These are phyloP conservation scores for Polypedilum vanderplanki DNA, from an alignment of 1,140 invertebrate genomes.

Conservation along the genomic window DNA sequence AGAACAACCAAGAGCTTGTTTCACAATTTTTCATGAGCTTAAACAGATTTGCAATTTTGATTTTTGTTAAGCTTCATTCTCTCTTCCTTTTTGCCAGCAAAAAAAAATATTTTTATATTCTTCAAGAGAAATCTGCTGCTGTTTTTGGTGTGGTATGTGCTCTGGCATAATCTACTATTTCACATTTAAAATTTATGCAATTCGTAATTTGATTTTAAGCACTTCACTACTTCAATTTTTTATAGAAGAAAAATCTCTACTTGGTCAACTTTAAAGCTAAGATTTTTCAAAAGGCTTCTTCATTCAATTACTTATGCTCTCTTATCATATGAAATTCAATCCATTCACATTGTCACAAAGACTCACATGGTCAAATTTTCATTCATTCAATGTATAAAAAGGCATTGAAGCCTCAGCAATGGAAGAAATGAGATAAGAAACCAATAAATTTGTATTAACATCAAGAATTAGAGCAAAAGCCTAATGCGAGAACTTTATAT, in stretches of 20 bases:
- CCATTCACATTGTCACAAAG: not conserved
- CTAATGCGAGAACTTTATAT: constrained; percentile 14
- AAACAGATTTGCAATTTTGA: constrained; percentile 21
- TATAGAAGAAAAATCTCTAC: too few relatives aligned
- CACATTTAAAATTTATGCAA: not conserved
- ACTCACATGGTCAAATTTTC: too few relatives aligned
- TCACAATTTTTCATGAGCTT: constrained; percentile 27
- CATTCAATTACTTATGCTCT: not conserved
- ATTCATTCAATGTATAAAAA: too few relatives aligned
- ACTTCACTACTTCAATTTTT: not conserved
- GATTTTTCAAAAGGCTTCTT: not conserved
- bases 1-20: not conserved
- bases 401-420: not conserved
- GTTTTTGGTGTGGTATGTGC: not conserved
- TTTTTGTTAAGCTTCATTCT: too few relatives aligned
- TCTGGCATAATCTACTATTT: not conserved
- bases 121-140: not conserved
- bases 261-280: not conserved
- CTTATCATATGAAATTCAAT: not conserved
- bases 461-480: constrained; percentile 10
- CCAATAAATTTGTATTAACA: constrained; percentile 28
- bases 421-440: not conserved
- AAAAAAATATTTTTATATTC: not conserved
- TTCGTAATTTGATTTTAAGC: constrained; percentile 13
- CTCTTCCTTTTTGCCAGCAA: not conserved